phyloP scores from a whole-genome alignment of 1,140 invertebrate genomes.

The Papilio helenus region DNA sequence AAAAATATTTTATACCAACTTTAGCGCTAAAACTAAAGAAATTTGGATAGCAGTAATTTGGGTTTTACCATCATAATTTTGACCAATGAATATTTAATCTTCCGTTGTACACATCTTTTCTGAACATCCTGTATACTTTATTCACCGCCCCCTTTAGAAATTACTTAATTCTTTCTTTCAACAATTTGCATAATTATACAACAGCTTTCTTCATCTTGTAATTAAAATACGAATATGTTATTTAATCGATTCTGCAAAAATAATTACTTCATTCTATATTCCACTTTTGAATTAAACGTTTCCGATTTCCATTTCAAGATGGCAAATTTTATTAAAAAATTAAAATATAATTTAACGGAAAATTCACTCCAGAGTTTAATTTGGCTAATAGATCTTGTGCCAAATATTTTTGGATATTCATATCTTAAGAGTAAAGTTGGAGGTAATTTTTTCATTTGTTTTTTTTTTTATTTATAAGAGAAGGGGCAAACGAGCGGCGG shows the following conservation, averaged over 20 bases:
- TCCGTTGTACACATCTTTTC: background rate
- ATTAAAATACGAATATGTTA: constrained; percentile 32
- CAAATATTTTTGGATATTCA: constrained; percentile 45
- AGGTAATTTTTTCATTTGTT: constrained; percentile 30
- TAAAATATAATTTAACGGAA: constrained; percentile 37
- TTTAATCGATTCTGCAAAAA: constrained; percentile 12
- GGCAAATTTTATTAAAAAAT: background rate
- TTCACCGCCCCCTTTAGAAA: background rate
- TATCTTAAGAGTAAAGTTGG: constrained; percentile 41
- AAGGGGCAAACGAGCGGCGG: too few relatives aligned
- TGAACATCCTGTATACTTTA: background rate
- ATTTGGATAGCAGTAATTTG: background rate
- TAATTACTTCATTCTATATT: background rate
- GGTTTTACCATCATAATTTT: background rate
- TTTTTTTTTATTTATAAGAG: too few relatives aligned
- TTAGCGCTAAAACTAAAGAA: too few relatives aligned
- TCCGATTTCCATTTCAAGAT: background rate
- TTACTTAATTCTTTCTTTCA: constrained; percentile 11
- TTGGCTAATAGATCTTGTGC: constrained; percentile 46
- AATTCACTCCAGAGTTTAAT: constrained; percentile 48
- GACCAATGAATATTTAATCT: background rate
- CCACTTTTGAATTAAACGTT: constrained; percentile 26
- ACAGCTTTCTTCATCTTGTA: constrained; percentile 1
- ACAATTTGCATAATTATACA: constrained; percentile 31
- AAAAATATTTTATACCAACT: too few relatives aligned